phyloP scores from a whole-genome alignment of 1,140 invertebrate species.

The Danaus plexippus region DNA sequence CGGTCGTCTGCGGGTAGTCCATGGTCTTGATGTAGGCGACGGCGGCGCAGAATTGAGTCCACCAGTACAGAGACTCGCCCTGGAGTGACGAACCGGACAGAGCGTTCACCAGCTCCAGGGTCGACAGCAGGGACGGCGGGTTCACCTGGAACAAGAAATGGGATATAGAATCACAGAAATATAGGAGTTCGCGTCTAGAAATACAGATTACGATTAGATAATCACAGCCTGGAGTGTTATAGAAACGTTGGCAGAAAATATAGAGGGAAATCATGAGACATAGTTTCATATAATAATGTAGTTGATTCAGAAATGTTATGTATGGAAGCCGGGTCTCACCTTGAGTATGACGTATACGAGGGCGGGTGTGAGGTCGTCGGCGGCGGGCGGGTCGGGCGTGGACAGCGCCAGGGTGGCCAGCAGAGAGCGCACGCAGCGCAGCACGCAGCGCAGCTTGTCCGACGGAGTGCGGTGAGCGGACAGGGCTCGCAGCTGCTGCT shows the following conservation, averaged over 20 bases:
- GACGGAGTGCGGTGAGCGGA: constrained; percentile 94
- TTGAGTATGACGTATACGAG: constrained; percentile 97
- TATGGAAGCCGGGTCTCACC: constrained; percentile 63
- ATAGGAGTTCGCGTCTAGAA: too few species aligned
- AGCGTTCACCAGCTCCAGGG: constrained; percentile 95
- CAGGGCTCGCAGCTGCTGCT: constrained; percentile 92
- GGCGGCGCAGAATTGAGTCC: constrained; percentile 97
- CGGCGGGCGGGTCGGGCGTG: constrained; percentile 88
- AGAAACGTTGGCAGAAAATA: too few species aligned
- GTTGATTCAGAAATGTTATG: background rate
- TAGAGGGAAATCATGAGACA: too few species aligned
- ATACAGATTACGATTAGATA: too few species aligned
- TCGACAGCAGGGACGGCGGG: constrained; percentile 94
- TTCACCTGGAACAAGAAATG: constrained; percentile 79
- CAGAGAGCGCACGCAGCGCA: constrained; percentile 91
- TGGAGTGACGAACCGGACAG: constrained; percentile 88
- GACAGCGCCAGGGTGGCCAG: constrained; percentile 93
- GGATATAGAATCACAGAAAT: too few species aligned
- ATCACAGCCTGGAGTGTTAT: too few species aligned
- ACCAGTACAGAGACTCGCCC: constrained; percentile 98
- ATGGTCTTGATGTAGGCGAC: constrained; percentile 99
- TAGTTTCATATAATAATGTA: background rate
- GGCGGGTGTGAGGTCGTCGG: constrained; percentile 97
- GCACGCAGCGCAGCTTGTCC: constrained; percentile 89
- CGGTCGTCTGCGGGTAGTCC: constrained; percentile 76